These are phyloP conservation scores for Ecliptopera silaceata DNA, from an alignment of 2,888 invertebrate genomes.

Conservation along the genomic window DNA sequence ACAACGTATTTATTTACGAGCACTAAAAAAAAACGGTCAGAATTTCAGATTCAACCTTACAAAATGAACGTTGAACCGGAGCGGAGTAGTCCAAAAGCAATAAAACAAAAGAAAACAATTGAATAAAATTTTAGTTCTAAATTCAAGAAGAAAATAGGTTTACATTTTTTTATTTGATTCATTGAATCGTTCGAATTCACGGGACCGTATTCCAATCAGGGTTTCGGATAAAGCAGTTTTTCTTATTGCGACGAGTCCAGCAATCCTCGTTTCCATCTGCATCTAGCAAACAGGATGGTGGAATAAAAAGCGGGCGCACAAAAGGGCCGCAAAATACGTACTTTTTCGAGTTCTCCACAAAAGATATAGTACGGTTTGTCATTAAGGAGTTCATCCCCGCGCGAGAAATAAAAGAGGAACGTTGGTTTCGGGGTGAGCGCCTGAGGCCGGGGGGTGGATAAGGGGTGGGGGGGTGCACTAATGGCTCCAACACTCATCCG, in stretches of 20 bases:
- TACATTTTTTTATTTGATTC: conserved; percentile 26
- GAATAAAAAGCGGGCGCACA: conserved; percentile 78
- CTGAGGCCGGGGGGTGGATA: conserved; percentile 43
- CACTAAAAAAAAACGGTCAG: neutral
- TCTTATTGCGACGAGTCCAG: conserved; percentile 60
- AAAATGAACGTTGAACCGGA: too few species aligned
- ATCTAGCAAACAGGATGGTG: conserved; percentile 51
- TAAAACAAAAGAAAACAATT: conserved; percentile 11
- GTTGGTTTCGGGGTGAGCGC: conserved; percentile 64
- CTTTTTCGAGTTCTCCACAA: conserved; percentile 82
- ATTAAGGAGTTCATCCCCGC: conserved; percentile 84
- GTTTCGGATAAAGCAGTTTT: conserved; percentile 61
- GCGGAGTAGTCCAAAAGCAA: neutral
- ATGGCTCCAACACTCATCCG: conserved; percentile 83
- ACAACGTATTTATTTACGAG: neutral
- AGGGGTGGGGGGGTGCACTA: conserved; percentile 64
- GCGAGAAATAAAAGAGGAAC: conserved; percentile 83
- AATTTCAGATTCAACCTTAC: too few species aligned
- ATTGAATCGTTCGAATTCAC: conserved; percentile 35
- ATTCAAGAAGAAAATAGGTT: conserved; percentile 26
- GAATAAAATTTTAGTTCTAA: conserved; percentile 22
- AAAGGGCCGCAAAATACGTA: conserved; percentile 83
- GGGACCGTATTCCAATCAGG: conserved; percentile 46
- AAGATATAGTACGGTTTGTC: conserved; percentile 84
- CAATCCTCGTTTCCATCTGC: conserved; percentile 60